Conservation (phyloP, 2,888 invertebrate genomes). For the Gymnocheta viridis region DNA sequence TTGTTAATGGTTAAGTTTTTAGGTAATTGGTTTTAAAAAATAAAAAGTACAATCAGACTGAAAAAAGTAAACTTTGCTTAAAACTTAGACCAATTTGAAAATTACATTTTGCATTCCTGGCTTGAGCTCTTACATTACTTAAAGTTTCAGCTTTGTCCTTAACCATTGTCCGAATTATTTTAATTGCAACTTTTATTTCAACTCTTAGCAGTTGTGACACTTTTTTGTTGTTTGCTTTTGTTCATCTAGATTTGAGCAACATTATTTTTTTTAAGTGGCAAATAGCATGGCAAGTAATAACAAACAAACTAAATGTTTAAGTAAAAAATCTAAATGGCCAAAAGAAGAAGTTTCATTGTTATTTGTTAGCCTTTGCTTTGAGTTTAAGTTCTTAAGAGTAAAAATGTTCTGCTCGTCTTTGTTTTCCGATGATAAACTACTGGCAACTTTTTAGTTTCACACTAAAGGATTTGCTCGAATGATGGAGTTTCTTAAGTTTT, state of each 20-base stretch:
- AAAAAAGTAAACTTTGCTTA: too few species aligned
- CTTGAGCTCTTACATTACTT: not conserved
- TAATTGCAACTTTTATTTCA: conserved; percentile 71
- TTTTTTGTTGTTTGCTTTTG: conserved; percentile 40
- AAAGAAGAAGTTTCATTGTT: conserved; percentile 53
- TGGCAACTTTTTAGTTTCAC: conserved; percentile 69
- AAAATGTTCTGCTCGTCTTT: conserved; percentile 26
- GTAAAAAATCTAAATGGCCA: conserved; percentile 21
- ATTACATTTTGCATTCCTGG: too few species aligned
- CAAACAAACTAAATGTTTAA: conserved; percentile 18
- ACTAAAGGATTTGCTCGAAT: conserved; percentile 72
- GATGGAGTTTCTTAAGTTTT: conserved; percentile 72
- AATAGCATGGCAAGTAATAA: conserved; percentile 18
- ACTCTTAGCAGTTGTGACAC: conserved; percentile 65
- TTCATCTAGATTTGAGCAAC: not conserved
- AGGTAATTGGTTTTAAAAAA: too few species aligned
- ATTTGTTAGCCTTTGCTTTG: conserved; percentile 58
- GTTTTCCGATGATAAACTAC: conserved; percentile 65
- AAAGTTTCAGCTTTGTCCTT: conserved; percentile 61
- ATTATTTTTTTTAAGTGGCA: not conserved
- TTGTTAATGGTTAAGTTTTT: too few species aligned
- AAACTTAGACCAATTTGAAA: too few species aligned
- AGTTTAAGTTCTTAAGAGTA: conserved; percentile 50
- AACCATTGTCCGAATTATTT: conserved; percentile 74
- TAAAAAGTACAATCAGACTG: too few species aligned